A percentile compares a stretch with the other conserved stretches of the same genome.
Conservation (phyloP, 2,797 vertebrate genomes). For the Clamator glandarius region DNA sequence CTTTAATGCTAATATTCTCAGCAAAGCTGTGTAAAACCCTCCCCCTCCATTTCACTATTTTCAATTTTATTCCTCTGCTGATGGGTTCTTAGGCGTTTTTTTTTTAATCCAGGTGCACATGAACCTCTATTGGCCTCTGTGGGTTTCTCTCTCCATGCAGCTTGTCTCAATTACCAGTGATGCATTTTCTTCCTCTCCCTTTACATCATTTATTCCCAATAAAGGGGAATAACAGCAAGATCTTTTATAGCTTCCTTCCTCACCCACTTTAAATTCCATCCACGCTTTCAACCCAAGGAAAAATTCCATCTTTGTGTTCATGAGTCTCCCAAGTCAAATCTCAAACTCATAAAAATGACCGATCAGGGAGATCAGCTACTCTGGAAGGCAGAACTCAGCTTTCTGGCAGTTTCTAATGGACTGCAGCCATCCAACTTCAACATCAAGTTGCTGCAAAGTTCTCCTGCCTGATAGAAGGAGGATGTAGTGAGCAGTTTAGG, state of each 20-base stretch:
- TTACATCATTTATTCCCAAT: background rate
- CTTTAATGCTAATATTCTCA: background rate
- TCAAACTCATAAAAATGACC: background rate
- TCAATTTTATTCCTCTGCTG: background rate
- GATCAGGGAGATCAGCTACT: background rate
- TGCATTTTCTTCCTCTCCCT: background rate
- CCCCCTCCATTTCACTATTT: background rate
- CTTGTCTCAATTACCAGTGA: background rate
- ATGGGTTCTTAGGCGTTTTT: background rate
- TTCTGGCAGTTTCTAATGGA: background rate
- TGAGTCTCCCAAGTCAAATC: background rate
- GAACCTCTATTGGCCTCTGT: background rate
- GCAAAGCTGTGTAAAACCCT: background rate
- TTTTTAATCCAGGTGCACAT: background rate
- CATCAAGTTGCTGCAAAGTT: background rate
- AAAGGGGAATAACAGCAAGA: background rate
- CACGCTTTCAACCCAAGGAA: background rate
- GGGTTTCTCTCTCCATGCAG: background rate
- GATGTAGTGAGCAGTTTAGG: background rate
- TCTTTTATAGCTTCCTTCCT: background rate
- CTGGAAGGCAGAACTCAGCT: constrained; percentile 1
- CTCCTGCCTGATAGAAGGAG: background rate
- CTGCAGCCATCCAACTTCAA: background rate
- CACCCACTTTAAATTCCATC: constrained; percentile 19
- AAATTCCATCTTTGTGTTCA: background rate